Evolutionary conservation across 2,113 vertebrate species (phyloP).

Genomic region (Delphinus delphis): DNA sequence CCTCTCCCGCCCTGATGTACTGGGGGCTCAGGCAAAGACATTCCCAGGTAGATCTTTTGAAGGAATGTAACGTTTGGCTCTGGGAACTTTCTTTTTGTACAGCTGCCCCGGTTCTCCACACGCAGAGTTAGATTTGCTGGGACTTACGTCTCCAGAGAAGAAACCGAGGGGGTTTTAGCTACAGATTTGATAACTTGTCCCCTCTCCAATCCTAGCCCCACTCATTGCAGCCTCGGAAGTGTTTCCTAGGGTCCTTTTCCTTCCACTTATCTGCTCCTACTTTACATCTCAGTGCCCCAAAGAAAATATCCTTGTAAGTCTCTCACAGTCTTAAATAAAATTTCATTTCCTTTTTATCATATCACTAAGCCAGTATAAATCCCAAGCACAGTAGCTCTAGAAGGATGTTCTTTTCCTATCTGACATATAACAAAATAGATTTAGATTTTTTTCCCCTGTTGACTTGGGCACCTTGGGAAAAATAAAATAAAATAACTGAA

Average conservation of each 20-base stretch:
- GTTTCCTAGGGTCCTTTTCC: not conserved
- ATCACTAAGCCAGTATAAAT: not conserved
- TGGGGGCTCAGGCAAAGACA: not conserved
- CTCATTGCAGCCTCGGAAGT: fast-evolving
- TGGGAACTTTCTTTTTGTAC: not conserved
- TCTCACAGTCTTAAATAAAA: not conserved
- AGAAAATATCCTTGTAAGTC: not conserved
- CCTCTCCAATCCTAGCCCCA: not conserved
- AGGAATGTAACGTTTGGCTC: not conserved
- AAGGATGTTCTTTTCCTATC: not conserved
- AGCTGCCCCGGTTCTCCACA: not conserved
- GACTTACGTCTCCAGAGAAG: not conserved
- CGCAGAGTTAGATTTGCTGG: not conserved
- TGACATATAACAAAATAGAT: not conserved
- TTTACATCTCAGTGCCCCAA: not conserved
- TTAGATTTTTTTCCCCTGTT: not conserved
- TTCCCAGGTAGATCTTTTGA: not conserved
- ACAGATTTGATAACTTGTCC: no score
- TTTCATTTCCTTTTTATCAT: not conserved
- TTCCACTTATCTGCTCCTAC: not conserved
- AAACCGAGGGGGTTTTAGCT: not conserved
- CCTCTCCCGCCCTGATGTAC: not conserved
- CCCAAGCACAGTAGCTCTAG: not conserved
- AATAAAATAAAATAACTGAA: not conserved
- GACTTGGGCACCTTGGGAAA: not conserved